Base-by-base conservation (phyloP, 2,797 vertebrate species). In the Falco cherrug region DNA sequence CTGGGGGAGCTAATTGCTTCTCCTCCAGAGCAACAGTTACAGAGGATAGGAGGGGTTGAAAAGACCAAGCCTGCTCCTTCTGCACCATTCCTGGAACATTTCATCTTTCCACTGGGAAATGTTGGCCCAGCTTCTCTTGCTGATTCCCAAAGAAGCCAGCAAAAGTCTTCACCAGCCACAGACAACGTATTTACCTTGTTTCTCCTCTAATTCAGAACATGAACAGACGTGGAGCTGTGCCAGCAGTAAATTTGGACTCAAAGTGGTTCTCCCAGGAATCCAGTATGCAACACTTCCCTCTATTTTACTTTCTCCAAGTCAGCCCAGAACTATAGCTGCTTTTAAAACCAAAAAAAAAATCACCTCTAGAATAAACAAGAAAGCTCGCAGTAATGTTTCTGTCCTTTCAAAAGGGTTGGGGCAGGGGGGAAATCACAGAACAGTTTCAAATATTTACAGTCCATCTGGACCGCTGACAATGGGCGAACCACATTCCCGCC, bases 401-500 rank as follows among this genome's bases (percentile, higher is more conserved):
- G 69, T 63, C 63, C 37, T 87, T 87, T 70, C 53, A 56, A 74
- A 87, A 43, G 47, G 33, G 28, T 16, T 53, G 13, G 16, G 16
- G 37, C 13, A 16, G 1, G 3, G 6, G 6, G 8, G 11, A 33
- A 8, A 13, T 2, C 16, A 53, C 37, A 0, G 0, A 87, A 56
- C 1, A 57, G 6, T 65, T 81, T 89, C 85, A 93, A 70, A 80
- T 80, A 78, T 89, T 90, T 92, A 75, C 74, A 91, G 41, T 64
- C 64, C 43, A 50, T 67, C 59, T 79, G 85, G 35, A 37, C 13
- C 7, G 3, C 54, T 79, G 63, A 91, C 74, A 84, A 50, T 22
- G 64, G 53, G 37, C 5, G 14, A 60, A 77, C 41, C 37, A 43
- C 77, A 90, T 37, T 81, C 85, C 57, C 11, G 2, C n/a, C 33